Evolutionary conservation across 2,113 vertebrate species (phyloP).

Genomic region (Pseudorasbora parva): DNA sequence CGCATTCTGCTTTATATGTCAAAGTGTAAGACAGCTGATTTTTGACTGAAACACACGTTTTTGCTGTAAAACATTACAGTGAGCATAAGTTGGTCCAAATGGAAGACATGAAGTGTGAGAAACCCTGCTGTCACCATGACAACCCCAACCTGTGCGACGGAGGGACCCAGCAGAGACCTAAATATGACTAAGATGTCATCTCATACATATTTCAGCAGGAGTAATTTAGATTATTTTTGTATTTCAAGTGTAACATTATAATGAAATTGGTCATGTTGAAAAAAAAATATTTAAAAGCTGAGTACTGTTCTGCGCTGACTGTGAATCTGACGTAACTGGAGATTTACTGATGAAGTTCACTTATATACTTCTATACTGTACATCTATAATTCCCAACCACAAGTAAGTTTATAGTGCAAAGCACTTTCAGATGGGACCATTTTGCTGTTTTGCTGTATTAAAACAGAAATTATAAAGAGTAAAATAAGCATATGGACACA

Average conservation of each 20-base stretch:
- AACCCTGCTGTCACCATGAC: conserved; percentile 69
- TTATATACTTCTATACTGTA: neutral
- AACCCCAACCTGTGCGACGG: conserved; percentile 59
- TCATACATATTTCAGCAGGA: conserved; percentile 21
- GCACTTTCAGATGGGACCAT: too few species aligned
- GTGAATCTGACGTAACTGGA: neutral
- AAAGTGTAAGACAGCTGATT: neutral
- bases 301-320: neutral
- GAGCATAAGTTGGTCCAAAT: conserved; percentile 48
- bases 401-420: neutral
- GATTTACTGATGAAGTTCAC: neutral
- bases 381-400: neutral
- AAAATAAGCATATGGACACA: neutral
- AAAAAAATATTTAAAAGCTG: neutral
- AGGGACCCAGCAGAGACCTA: conserved; percentile 53
- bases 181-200: conserved; percentile 44
- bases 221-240: neutral
- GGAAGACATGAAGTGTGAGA: conserved; percentile 30
- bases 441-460: neutral
- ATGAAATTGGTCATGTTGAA: neutral
- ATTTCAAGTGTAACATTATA: conserved; percentile 4
- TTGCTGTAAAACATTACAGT: conserved; percentile 23
- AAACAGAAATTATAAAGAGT: neutral
- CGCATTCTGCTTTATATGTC: neutral
- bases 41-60: neutral